Evolutionary conservation across 2,888 invertebrate species (phyloP).

Genomic region (Apodemia mormo): DNA sequence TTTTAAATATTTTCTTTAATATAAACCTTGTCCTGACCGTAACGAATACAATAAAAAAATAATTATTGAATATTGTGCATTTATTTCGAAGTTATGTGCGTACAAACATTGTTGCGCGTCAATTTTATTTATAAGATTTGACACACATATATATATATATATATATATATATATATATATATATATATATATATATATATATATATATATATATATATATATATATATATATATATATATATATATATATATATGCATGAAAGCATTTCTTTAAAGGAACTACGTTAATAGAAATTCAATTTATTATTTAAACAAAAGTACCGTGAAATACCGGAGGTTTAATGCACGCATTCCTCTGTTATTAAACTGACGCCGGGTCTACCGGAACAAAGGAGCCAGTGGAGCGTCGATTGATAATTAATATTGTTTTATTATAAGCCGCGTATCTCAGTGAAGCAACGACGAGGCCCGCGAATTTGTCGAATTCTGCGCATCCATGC

Average conservation of each 20-base stretch:
- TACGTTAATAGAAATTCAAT: slow-evolving; percentile 62
- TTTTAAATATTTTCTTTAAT: too few relatives aligned
- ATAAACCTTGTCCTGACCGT: too few relatives aligned
- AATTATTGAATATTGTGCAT: too few relatives aligned
- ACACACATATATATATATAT: too few relatives aligned
- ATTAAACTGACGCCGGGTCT: slow-evolving; percentile 51
- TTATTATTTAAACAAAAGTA: slow-evolving; percentile 70
- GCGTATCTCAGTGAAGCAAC: slow-evolving; percentile 57
- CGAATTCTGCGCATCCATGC: slow-evolving; percentile 56
- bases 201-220: too few relatives aligned
- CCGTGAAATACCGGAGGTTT: slow-evolving; percentile 62
- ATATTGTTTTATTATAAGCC: slow-evolving; percentile 74
- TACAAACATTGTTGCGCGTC: too few relatives aligned
- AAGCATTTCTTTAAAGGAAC: slow-evolving; percentile 50
- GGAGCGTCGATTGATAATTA: slow-evolving; percentile 64
- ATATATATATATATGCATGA: slow-evolving; percentile 31
- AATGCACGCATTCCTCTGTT: slow-evolving; percentile 69
- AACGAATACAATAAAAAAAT: too few relatives aligned
- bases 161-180: too few relatives aligned
- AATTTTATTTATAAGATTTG: too few relatives aligned
- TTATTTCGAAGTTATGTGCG: too few relatives aligned
- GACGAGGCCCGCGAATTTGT: slow-evolving; percentile 42
- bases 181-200: too few relatives aligned
- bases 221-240: too few relatives aligned
- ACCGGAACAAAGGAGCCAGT: slow-evolving; percentile 50